phyloP scores from a whole-genome alignment of 2,888 invertebrate genomes.

The Zaprionus lineosus region DNA sequence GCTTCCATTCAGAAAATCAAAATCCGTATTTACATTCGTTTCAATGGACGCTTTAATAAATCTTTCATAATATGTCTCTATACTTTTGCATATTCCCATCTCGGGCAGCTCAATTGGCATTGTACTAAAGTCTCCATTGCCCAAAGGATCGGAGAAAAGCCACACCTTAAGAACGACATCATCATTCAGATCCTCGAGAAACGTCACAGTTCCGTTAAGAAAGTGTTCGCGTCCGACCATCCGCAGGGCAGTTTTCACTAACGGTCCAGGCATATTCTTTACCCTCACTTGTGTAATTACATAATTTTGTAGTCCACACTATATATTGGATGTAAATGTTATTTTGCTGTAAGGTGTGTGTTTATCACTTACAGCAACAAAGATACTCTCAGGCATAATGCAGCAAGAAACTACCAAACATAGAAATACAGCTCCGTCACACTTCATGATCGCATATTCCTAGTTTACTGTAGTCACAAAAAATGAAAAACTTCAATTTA shows the following conservation, averaged over 20 bases:
- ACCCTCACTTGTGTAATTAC: neutral
- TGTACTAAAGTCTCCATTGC: slow-evolving; percentile 45
- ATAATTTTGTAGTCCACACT: slow-evolving; percentile 18
- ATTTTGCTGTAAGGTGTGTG: too few species aligned
- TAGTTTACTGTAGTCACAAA: neutral
- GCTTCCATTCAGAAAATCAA: slow-evolving; percentile 49
- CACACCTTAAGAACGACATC: slow-evolving; percentile 32
- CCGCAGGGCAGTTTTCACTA: neutral
- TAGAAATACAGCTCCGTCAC: neutral
- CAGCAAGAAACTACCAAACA: neutral
- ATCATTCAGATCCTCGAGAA: slow-evolving; percentile 42
- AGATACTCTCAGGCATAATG: neutral
- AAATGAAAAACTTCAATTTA: slow-evolving; percentile 2
- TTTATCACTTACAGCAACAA: slow-evolving; percentile 11
- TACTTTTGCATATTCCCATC: slow-evolving; percentile 34
- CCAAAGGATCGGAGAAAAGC: slow-evolving; percentile 49
- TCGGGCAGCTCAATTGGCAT: slow-evolving; percentile 48
- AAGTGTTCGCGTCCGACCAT: slow-evolving; percentile 47
- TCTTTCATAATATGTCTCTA: slow-evolving; percentile 42
- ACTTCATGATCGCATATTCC: neutral
- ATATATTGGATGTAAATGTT: too few species aligned
- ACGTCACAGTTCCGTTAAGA: slow-evolving; percentile 49
- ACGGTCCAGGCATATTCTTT: slow-evolving; percentile 20
- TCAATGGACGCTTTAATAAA: slow-evolving; percentile 42
- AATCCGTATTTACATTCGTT: slow-evolving; percentile 40